A percentile compares a stretch with the other conserved stretches of the same genome.
These are phyloP conservation scores for Cheiracanthium punctorium DNA, from an alignment of 2,888 invertebrate species.

Conservation along the genomic window DNA sequence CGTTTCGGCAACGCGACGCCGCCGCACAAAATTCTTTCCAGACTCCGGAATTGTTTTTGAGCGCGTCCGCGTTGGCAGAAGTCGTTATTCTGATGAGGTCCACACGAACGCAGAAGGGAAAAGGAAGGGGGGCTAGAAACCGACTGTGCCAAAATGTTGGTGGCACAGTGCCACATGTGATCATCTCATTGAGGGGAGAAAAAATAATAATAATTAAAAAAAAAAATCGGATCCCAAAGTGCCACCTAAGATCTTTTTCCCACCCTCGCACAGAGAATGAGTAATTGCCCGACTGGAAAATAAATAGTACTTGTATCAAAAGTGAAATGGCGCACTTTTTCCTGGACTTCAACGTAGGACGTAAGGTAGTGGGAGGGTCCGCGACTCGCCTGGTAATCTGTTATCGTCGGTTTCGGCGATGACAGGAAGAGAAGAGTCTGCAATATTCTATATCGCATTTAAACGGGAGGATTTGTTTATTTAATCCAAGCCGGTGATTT, in stretches of 20 bases:
- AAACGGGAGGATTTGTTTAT: not conserved
- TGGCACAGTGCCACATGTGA: constrained; percentile 17
- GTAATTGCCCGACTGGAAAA: constrained; percentile 4
- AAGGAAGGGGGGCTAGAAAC: too few relatives aligned
- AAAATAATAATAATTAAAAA: too few relatives aligned
- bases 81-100: too few relatives aligned
- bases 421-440: constrained; percentile 4
- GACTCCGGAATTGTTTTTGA: too few relatives aligned
- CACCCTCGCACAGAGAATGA: constrained; percentile 10
- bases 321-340: not conserved
- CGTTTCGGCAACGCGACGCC: too few relatives aligned
- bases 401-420: constrained; percentile 8
- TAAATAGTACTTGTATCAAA: not conserved
- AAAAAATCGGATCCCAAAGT: not conserved
- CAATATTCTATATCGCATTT: constrained; percentile 9
- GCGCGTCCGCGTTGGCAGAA: too few relatives aligned
- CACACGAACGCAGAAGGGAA: too few relatives aligned
- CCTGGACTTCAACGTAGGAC: too few relatives aligned
- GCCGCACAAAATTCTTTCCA: too few relatives aligned
- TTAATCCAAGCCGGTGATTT: not conserved
- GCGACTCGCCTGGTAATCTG: not conserved
- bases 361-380: not conserved
- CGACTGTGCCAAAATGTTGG: constrained; percentile 7
- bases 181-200: not conserved
- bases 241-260: constrained; percentile 1